Base-by-base conservation (phyloP, 2,797 vertebrate genomes). In the Corythornis leucogaster region DNA sequence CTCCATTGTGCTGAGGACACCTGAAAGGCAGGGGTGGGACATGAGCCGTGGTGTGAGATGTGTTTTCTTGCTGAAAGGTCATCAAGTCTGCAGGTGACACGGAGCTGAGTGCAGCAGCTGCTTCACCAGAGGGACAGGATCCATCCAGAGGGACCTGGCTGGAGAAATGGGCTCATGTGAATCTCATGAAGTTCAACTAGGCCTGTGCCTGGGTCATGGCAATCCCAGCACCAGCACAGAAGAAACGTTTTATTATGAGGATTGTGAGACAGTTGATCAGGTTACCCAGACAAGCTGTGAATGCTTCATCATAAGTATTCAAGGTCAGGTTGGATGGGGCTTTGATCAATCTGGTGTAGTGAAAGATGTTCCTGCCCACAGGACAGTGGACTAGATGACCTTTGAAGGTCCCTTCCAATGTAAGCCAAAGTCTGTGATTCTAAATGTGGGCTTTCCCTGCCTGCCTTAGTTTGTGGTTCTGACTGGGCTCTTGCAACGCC, bases 271-370 rank as follows among this genome's bases (percentile, higher is more conserved):
- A 20, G 9, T 40, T 40, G 15, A 2, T 7, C 28, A 48, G 42
- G 28, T 22, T 63, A 5, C 22, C n/a, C 19, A 33, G 28, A 46
- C 31, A 24, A 20, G 35, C 40, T 46, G 63, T 53, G 71, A 43
- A 10, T 76, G 31, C 12, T 12, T 22, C 31, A 15, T 68, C 38
- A 2, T 4, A 30, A 53, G 28, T 8, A 18, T 13, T 14, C n/a
- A 4, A 55, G 28, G 28, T 3, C 42, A 54, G 15, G 43, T 0
- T 80, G 78, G 74, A 12, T 0, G 0, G 48, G 31, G 16, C 21
- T 83, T 70, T 13, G 28, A 79, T 35, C 33, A 43, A 0, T 19
- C 31, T 67, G 42, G 3, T 20, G 5, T 3, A 10, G n/a, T 9
- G 33, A 19, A 38, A 54, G 31, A 4, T 55, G 28, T 73, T 25